Base-by-base conservation (phyloP, 2,113 vertebrate species). In the Aythya baeri region DNA sequence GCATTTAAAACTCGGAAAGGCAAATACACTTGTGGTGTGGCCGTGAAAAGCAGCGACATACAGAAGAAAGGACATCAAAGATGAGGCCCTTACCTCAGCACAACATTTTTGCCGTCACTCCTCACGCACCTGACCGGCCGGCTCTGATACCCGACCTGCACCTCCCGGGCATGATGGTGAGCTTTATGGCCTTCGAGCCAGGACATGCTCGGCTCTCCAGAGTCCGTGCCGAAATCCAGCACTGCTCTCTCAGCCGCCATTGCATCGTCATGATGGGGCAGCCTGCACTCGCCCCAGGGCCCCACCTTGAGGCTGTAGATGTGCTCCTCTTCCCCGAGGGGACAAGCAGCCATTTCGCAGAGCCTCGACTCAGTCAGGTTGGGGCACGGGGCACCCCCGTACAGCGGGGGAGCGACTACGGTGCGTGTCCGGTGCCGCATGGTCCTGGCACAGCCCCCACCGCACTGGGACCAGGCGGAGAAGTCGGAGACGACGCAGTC, bases 401-500 rank as follows among this genome's bases (percentile, higher is more conserved):
- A 99, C 89, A 99, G 98, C 4, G 99, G 98, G 1, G 99, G 98
- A 1, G 99, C 98, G 4, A 99, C 57, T 67, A 99, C 98, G 0
- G 97, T 96, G 22, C 99, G 98, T 1, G 98, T 98, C 49, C 98
- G 97, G 91, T 99, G 98, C 94, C 99, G 99, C 57, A 98, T 76
- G 55, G 97, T 97, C 49, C 66, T 34, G 23, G 98, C 94, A 1
- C 99, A 99, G 6, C 96, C 98, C 36, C 92, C 72, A 84, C 98
- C 97, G 26, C 99, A 99, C 67, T 70, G 86, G 2, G 99, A 99
- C 99, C 99, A 99, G 3, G 91, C 38, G 1, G 98, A 99, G 95
- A 99, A 99, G 90, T 98, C 97, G 0, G 99, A 99, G 7, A 99
- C 98, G 0, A 99, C 97, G 32, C 99, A 99, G 95, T 99, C 99